These are phyloP conservation scores for Meda fulgida DNA, from an alignment of 2,797 vertebrate genomes.

Conservation along the genomic window DNA sequence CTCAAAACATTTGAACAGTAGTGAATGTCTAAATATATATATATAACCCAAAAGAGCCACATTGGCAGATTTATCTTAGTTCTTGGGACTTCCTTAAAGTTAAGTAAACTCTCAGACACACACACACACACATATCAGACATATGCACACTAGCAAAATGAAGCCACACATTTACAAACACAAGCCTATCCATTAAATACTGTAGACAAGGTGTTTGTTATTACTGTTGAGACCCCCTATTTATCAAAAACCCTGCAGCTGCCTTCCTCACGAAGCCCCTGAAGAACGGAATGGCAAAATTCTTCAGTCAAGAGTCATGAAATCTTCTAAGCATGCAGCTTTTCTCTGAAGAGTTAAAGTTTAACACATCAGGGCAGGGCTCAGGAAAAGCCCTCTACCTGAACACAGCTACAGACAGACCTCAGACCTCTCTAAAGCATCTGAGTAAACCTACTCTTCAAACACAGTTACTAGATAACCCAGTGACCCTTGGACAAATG, in stretches of 20 bases:
- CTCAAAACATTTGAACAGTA: too few relatives aligned
- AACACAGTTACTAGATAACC: slow-evolving; percentile 54
- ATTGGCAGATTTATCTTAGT: too few relatives aligned
- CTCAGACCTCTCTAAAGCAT: slow-evolving; percentile 41
- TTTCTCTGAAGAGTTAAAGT: slow-evolving; percentile 56
- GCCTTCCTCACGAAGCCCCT: background rate
- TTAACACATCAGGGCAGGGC: slow-evolving; percentile 53
- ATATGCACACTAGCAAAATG: background rate
- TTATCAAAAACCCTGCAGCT: slow-evolving; percentile 1
- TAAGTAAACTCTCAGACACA: too few relatives aligned
- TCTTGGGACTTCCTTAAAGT: background rate
- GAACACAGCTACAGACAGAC: slow-evolving; percentile 25
- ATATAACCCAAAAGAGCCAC: background rate
- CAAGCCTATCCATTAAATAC: background rate
- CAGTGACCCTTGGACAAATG: slow-evolving; percentile 42
- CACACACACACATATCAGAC: too few relatives aligned
- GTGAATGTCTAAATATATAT: background rate
- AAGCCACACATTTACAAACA: slow-evolving; percentile 21
- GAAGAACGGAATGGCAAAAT: background rate
- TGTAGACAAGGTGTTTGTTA: slow-evolving; percentile 19
- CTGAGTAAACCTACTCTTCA: slow-evolving; percentile 47
- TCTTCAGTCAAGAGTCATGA: slow-evolving; percentile 32
- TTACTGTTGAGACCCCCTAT: slow-evolving; percentile 11
- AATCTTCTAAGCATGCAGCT: slow-evolving; percentile 1
- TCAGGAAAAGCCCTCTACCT: slow-evolving; percentile 27